phyloP scores from a whole-genome alignment of 2,113 vertebrate species.

The Solea solea region DNA sequence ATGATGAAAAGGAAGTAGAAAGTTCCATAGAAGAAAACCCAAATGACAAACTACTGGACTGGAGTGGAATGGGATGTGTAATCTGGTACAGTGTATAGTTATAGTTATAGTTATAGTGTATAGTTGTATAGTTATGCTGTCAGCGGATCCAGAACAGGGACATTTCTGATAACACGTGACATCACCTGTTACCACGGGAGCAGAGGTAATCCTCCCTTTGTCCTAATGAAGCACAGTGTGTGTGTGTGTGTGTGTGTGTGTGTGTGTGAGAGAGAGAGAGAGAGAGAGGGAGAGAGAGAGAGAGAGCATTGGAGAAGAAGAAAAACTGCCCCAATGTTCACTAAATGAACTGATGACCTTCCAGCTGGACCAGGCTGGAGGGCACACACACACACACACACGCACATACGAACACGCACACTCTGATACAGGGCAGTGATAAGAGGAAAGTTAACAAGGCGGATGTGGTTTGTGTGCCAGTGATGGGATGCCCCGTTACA shows the following conservation, averaged over 20 bases:
- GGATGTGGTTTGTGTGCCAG: slow-evolving; percentile 53
- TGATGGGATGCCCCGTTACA: slow-evolving; percentile 27
- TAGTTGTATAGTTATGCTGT: slow-evolving; percentile 24
- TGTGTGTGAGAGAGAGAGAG: neutral
- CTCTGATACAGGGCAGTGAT: slow-evolving; percentile 26
- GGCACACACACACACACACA: slow-evolving; percentile 28
- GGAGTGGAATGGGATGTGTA: no score
- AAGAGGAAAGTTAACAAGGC: slow-evolving; percentile 61
- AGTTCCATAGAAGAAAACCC: no score
- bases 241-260: neutral
- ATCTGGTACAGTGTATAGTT: no score
- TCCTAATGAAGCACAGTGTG: slow-evolving; percentile 13
- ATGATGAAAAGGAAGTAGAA: no score
- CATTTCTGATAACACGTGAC: slow-evolving; percentile 46
- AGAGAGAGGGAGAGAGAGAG: neutral
- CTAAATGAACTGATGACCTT: slow-evolving; percentile 61
- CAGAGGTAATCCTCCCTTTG: slow-evolving; percentile 51
- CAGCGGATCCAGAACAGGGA: slow-evolving; percentile 9
- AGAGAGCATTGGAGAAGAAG: slow-evolving; percentile 29
- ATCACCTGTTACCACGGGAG: slow-evolving; percentile 48
- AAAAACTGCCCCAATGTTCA: slow-evolving; percentile 44
- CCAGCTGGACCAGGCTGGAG: slow-evolving; percentile 67
- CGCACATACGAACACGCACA: slow-evolving; percentile 7
- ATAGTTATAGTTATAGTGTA: no score
- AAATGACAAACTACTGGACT: no score